Base-by-base conservation (phyloP, 2,888 invertebrate genomes). In the Brachyptera risi region DNA sequence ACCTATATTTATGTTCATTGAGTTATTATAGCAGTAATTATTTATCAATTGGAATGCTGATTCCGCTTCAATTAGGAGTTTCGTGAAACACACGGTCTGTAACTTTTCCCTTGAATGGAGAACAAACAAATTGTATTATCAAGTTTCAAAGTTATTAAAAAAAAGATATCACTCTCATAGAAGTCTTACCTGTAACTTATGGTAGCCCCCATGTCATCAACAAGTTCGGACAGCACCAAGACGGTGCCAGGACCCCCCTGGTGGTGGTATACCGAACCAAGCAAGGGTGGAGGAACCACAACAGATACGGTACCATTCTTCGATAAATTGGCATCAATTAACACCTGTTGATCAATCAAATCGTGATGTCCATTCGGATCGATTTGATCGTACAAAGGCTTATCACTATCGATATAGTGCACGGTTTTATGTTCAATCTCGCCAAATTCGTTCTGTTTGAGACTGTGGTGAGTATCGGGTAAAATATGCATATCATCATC, bases 191-290 rank as follows among this genome's bases (percentile, higher is more conserved):
- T 84, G 75, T 83, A 79, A 71, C 84, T 83, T 37, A 84, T 81
- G 72, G 85, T 83, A 69, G 84, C 83, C 67, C 84, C 81, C 73
- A 87, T 87, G 65, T 87, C 87, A 60, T 87, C 84, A 42, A 86
- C 85, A 68, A 87, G 80, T 72, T 87, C 87, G 2, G 87, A 85
- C 40, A 88, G 80, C 66, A 88, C 88, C 65, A 88, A 78, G 54
- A 88, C 88, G 3, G 88, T 79, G 17, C 80, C 69, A 9, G 50
- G 70, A 67, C 63, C 63, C n/a, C 67, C 68, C 49, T 68, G 68
- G 61, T 69, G 69, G 31, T 67, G 67, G 51, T 68, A 67, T 9
- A 66, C 67, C 72, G 4, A 67, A 67, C 38, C 62, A 68, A 17
- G 68, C 59, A 49, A 67, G 64, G 21, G 69, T 63, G 5, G 70